Base-by-base conservation (phyloP, 2,888 invertebrate genomes). In the Cryptus armator region DNA sequence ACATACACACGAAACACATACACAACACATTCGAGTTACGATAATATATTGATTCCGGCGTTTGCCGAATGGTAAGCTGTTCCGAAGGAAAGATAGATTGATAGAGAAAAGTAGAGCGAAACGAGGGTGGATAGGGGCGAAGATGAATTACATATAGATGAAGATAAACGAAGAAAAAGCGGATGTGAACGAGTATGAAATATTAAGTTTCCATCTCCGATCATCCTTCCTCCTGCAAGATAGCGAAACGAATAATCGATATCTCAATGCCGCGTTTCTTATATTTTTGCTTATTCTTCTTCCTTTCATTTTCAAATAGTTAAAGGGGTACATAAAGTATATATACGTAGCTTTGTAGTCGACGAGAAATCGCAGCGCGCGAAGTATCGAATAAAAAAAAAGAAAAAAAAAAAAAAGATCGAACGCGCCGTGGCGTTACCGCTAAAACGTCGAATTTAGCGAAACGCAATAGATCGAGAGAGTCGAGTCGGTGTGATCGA, bases 21-120 rank as follows among this genome's bases (percentile, higher is more conserved):
- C 62, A n/a, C 37, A 77, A 44, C 51, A 51, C 59, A 76, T 10
- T 77, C 59, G 64, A 48, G 48, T 71, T 83, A 85, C 77, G 85
- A 83, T 83, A 70, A 85, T 82, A 79, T 71, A 86, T 85, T 84
- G 83, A 87, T 85, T 86, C 81, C 80, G 80, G 80, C 85, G 82
- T 83, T 84, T 76, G 85, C 80, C 84, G 64, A 75, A 62, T 46
- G 74, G 62, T 62, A 48, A 24, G 74, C 46, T 62, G 59, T 74
- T 62, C 46, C 62, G 62, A 64, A 16, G 19, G 48, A 62, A 48
- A 46, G 19, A 75, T 16, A 64, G 32, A 16, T 37, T 37, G 29
- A 6, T 37, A 14, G 29, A 32, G 32, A 32, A 37, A 64, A 64
- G 14, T 9, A 64, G 64, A 24, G 32, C 12, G 56, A 53, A 32